Evolutionary conservation across 2,888 invertebrate species (phyloP).

Genomic region (Thymelicus acteon): DNA sequence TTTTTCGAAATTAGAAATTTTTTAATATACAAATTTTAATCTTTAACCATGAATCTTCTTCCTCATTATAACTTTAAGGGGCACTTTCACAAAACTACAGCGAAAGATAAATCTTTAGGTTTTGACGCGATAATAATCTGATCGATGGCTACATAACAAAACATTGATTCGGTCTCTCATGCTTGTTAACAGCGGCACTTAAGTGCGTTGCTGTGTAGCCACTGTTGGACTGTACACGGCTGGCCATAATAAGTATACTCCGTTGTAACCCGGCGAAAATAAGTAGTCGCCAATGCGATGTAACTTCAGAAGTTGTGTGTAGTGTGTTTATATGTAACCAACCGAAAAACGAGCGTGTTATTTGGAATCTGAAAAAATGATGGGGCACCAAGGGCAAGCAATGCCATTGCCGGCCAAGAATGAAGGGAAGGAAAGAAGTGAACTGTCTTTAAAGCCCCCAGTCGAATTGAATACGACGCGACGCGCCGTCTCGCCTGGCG

Average conservation of each 20-base stretch:
- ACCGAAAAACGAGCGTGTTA: not conserved
- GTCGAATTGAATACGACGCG: too few species aligned
- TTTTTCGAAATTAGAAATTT: too few species aligned
- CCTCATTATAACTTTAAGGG: not conserved
- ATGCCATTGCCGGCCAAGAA: too few species aligned
- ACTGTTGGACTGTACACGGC: constrained; percentile 17
- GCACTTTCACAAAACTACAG: not conserved
- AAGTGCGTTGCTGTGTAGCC: constrained; percentile 52
- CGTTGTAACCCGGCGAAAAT: constrained; percentile 3
- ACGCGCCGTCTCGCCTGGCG: too few species aligned
- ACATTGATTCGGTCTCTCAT: constrained; percentile 39
- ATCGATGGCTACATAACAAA: constrained; percentile 10
- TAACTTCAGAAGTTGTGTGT: not conserved
- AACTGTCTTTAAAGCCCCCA: too few species aligned
- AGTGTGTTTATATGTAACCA: too few species aligned
- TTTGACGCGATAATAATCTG: constrained; percentile 7
- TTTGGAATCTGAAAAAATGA: not conserved
- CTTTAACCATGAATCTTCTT: too few species aligned
- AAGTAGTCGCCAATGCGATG: constrained; percentile 1
- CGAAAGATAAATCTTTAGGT: not conserved
- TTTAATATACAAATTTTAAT: too few species aligned
- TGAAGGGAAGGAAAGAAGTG: too few species aligned
- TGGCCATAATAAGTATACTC: constrained; percentile 6
- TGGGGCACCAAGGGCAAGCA: not conserved
- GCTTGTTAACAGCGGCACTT: constrained; percentile 49